Percentiles rank a stretch among this genome's conserved stretches.
These are phyloP conservation scores for Apaloderma vittatum DNA, from an alignment of 2,113 vertebrate species.

Conservation along the genomic window DNA sequence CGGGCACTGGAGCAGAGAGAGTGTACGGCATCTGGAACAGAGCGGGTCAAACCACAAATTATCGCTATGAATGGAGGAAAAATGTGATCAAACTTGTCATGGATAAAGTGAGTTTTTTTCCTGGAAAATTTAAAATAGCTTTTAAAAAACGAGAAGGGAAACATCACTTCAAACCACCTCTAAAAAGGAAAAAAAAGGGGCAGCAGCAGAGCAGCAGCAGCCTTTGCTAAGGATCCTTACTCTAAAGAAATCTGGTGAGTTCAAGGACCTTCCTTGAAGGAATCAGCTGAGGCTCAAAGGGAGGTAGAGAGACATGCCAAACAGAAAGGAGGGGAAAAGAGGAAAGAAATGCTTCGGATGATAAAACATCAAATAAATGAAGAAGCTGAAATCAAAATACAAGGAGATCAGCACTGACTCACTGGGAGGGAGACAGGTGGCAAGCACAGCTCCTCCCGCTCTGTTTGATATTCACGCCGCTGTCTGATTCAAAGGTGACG, in stretches of 20 bases:
- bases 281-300: neutral
- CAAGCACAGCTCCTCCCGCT: slow-evolving; percentile 9
- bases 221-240: neutral
- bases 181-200: neutral
- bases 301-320: neutral
- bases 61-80: neutral
- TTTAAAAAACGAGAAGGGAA: neutral
- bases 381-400: neutral
- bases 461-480: slow-evolving; percentile 22
- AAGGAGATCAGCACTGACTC: neutral
- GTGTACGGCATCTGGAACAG: neutral
- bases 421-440: slow-evolving; percentile 52
- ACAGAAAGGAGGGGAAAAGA: neutral
- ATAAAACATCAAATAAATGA: neutral
- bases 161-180: neutral
- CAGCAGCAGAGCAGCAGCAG: neutral
- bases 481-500: neutral
- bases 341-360: neutral
- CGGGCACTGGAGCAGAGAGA: neutral
- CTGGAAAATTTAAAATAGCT: neutral
- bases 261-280: slow-evolving; percentile 19
- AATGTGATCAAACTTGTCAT: neutral
- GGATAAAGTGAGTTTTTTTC: neutral
- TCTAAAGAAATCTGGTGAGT: neutral
- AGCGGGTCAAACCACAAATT: neutral